phyloP scores from a whole-genome alignment of 1,140 invertebrate genomes.

The Lepeophtheirus salmonis region DNA sequence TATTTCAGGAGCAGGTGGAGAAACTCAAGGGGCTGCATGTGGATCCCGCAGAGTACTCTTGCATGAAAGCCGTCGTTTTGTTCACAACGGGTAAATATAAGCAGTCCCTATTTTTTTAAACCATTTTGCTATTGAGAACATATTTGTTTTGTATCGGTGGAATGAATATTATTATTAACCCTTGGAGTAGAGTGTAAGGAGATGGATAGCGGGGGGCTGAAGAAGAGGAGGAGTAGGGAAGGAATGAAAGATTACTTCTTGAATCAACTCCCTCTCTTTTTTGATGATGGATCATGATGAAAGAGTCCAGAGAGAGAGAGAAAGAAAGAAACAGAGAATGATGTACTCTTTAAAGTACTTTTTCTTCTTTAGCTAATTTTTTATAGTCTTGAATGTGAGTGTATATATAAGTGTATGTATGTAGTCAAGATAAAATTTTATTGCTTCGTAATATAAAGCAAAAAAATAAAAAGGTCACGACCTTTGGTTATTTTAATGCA shows the following conservation, averaged over 20 bases:
- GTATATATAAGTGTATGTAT: too few species aligned
- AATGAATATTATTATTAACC: too few species aligned
- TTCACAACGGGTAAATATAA: constrained; percentile 98
- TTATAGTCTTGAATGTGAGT: background rate
- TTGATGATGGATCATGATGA: background rate
- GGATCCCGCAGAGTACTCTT: constrained; percentile 93
- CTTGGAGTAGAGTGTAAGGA: too few species aligned
- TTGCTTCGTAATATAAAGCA: background rate
- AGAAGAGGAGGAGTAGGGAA: too few species aligned
- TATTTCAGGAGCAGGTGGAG: constrained; percentile 93
- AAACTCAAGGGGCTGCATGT: constrained; percentile 94
- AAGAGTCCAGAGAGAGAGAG: too few species aligned
- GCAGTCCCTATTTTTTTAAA: too few species aligned
- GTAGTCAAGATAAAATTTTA: background rate
- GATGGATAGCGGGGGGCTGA: too few species aligned
- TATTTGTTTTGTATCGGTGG: too few species aligned
- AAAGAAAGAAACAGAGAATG: too few species aligned
- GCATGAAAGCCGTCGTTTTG: constrained; percentile 93
- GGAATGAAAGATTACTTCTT: too few species aligned
- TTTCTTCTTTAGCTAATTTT: background rate
- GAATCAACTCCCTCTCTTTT: background rate
- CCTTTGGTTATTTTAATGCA: background rate
- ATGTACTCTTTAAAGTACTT: too few species aligned
- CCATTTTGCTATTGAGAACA: too few species aligned
- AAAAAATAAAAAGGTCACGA: background rate